Evolutionary conservation across 2,888 invertebrate species (phyloP).

Genomic region (Andrena hattorfiana): DNA sequence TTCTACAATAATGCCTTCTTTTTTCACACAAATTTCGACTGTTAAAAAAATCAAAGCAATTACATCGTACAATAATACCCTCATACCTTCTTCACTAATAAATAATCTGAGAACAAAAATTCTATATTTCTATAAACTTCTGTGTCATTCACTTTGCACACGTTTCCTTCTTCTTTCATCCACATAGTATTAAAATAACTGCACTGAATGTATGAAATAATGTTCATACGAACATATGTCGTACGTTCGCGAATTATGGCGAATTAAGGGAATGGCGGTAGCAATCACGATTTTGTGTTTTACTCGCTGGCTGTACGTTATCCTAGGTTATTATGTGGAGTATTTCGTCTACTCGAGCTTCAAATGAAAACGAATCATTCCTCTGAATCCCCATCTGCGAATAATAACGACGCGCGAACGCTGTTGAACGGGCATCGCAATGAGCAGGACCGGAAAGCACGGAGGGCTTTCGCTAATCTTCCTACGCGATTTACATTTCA

Average conservation of each 20-base stretch:
- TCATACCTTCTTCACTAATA: too few species aligned
- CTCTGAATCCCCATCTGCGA: constrained; percentile 31
- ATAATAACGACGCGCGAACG: constrained; percentile 30
- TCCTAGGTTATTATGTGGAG: constrained; percentile 39
- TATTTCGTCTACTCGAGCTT: constrained; percentile 33
- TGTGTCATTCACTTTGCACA: too few species aligned
- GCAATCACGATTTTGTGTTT: neutral
- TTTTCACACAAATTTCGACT: too few species aligned
- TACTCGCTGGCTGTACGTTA: constrained; percentile 26
- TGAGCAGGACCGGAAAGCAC: constrained; percentile 28
- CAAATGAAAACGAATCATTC: constrained; percentile 64
- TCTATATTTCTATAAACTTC: too few species aligned
- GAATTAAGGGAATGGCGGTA: constrained; percentile 30
- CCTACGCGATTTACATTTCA: constrained; percentile 43
- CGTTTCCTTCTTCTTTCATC: too few species aligned
- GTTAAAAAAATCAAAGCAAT: too few species aligned
- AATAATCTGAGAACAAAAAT: too few species aligned
- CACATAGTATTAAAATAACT: neutral
- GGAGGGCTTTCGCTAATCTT: constrained; percentile 27
- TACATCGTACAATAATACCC: too few species aligned
- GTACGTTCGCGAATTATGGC: constrained; percentile 26
- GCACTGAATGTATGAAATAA: neutral
- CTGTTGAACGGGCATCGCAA: constrained; percentile 16
- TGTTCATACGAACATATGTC: constrained; percentile 5
- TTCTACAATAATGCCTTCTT: too few species aligned